Conservation (phyloP, 2,113 vertebrate genomes). For the Xiphorhynchus elegans region DNA sequence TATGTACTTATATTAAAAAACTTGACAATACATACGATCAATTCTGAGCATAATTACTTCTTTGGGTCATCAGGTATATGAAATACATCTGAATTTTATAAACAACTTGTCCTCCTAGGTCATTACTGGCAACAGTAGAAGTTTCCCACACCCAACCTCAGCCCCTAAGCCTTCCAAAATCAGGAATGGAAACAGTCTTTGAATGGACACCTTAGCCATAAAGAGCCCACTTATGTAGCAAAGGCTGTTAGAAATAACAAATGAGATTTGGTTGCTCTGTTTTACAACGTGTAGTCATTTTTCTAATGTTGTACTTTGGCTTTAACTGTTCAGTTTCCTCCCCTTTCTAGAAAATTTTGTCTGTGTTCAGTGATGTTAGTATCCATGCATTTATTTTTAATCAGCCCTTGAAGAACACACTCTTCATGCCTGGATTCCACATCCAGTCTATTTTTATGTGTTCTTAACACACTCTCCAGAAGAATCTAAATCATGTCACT, state of each 20-base stretch:
- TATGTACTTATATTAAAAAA: neutral
- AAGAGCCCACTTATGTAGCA: neutral
- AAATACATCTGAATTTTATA: neutral
- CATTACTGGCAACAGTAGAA: neutral
- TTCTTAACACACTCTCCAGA: conserved; percentile 17
- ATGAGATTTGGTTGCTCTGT: neutral
- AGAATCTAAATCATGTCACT: neutral
- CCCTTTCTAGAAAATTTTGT: neutral
- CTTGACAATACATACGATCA: neutral
- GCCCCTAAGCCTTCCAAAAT: neutral
- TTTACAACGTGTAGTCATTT: neutral
- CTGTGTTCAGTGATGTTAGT: neutral
- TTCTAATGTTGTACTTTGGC: neutral
- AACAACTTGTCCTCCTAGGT: neutral
- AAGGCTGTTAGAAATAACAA: neutral
- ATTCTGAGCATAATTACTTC: neutral
- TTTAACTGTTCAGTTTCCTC: neutral
- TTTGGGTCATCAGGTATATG: neutral
- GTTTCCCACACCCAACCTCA: neutral
- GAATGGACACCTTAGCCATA: neutral
- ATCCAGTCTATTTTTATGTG: conserved; percentile 30
- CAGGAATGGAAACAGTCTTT: neutral
- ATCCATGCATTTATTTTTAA: neutral
- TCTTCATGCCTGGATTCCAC: neutral
- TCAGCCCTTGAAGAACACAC: neutral